Evolutionary conservation across 1,140 invertebrate genomes (phyloP), one percentile per base, ranked within the genome.

Genomic region (Caenorhabditis remanei): DNA sequence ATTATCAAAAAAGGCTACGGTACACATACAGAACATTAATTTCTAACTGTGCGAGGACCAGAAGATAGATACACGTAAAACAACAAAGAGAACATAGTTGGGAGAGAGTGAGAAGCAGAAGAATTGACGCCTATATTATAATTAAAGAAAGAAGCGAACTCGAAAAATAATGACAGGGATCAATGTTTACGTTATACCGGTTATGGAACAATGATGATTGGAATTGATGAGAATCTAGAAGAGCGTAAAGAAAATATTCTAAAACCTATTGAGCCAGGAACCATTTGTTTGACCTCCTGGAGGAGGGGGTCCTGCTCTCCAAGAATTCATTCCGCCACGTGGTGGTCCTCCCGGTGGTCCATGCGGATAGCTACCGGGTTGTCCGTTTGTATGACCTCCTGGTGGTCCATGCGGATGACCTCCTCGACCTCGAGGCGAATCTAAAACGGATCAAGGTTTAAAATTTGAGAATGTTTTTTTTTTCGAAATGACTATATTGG

Each of bases 41-140:
- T 58, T 58, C 16, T 8, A 58, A 8, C 14, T 21, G n/a, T n/a
- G n/a, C n/a, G n/a, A n/a, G 21, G 56, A 19, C 16, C 13, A 53
- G 50, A 16, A 58, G 16, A n/a, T 8, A n/a, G 71, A 32, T 79
- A 79, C 71, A 79, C 71, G 71, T 79, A 79, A 79, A n/a, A 48
- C 16, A 71, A 41, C 41, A 46, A 16, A n/a, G 40, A 79, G n/a
- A 79, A 79, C n/a, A 79, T 24, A 24, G 61, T 7, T 19, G 19
- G 55, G 6, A n/a, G 14, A 19, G 14, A 6, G 8, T 19, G 40
- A 50, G n/a, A 50, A 50, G 13, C n/a, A 41, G 40, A 16, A 21
- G 7, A 8, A 71, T 46, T 41, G 43, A 41, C 41, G 24, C 65
- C 16, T 71, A 41, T 16, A 14, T 32, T 63, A 32, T 24, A 11